Evolutionary conservation across 1,140 invertebrate genomes (phyloP).

Genomic region (Eriocheir sinensis): DNA sequence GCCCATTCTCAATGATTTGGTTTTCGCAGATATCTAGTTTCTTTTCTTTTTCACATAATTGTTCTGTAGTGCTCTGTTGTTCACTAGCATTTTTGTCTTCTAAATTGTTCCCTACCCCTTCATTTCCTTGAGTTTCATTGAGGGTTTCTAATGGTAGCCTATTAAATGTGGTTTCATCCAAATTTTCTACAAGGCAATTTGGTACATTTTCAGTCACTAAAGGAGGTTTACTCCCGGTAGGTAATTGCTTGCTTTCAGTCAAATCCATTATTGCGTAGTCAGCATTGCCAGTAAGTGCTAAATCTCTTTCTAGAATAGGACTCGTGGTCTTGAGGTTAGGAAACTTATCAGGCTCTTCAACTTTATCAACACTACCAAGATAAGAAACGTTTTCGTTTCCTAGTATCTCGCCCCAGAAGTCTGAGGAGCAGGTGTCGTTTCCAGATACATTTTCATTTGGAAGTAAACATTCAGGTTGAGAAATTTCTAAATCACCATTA

Average conservation of each 20-base stretch:
- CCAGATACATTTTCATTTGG: background rate
- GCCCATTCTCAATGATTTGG: no score
- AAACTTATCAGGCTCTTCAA: background rate
- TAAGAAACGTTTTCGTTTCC: background rate
- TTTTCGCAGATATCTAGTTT: no score
- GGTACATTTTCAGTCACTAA: background rate
- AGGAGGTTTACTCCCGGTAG: background rate
- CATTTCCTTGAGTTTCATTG: background rate
- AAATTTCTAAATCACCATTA: background rate
- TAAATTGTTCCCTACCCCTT: background rate
- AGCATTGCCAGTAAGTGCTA: no score
- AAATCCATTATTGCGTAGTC: background rate
- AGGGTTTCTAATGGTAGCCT: background rate
- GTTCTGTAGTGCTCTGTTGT: background rate
- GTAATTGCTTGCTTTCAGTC: background rate
- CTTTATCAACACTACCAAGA: background rate
- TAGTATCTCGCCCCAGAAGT: background rate
- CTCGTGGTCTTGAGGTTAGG: no score
- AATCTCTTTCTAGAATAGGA: no score
- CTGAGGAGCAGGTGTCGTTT: background rate
- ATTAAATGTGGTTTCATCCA: background rate
- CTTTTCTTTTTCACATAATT: background rate
- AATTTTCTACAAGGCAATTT: background rate
- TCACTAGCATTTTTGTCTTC: background rate
- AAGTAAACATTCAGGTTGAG: background rate